A percentile compares a stretch with the other conserved stretches of the same genome.
phyloP scores from a whole-genome alignment of 2,797 vertebrate species.

The Lagothrix lagotricha region DNA sequence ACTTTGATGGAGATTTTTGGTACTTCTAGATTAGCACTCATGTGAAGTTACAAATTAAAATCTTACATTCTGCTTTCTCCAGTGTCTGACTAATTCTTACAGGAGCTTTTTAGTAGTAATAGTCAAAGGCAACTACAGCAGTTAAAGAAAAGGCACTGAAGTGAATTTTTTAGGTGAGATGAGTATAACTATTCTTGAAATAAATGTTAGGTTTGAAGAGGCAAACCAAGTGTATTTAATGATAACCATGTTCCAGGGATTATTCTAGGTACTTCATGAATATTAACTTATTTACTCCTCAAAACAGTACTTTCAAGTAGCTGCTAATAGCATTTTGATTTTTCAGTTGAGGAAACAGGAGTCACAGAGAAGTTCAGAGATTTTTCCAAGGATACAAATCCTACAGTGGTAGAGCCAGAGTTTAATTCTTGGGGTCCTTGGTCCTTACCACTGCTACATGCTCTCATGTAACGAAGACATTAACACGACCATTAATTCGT shows the following conservation, averaged over 20 bases:
- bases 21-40: neutral
- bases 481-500: neutral
- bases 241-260: neutral
- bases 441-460: too few species aligned
- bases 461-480: neutral
- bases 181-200: neutral
- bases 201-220: neutral
- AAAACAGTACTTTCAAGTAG: neutral
- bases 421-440: neutral
- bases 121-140: neutral
- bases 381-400: neutral
- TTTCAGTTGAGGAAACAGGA: neutral
- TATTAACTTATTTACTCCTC: neutral
- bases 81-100: neutral
- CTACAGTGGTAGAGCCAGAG: neutral
- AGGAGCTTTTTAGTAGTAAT: neutral
- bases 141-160: neutral
- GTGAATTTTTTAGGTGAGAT: neutral
- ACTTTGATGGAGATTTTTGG: neutral
- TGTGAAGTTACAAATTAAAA: neutral
- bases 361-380: neutral
- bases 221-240: neutral
- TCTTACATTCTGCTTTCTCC: neutral
- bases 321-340: neutral
- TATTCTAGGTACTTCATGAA: neutral